These are phyloP conservation scores for Ceratina australensis DNA, from an alignment of 1,140 invertebrate genomes.

Conservation along the genomic window DNA sequence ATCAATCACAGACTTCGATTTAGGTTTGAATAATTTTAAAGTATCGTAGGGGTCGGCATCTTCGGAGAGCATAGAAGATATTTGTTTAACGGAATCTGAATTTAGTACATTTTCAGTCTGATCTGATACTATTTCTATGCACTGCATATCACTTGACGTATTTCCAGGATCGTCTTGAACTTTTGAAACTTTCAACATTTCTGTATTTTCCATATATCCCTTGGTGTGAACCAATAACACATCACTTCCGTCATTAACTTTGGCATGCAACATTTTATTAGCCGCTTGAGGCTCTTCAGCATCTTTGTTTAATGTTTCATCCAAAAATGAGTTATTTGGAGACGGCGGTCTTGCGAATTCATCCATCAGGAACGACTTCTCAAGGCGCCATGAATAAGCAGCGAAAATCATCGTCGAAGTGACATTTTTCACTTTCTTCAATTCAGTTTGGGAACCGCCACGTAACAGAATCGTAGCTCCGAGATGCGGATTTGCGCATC, in stretches of 20 bases:
- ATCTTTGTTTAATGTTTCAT: slow-evolving; percentile 71
- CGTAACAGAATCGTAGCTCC: slow-evolving; percentile 94
- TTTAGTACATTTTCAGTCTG: slow-evolving; percentile 47
- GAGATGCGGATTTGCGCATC: slow-evolving; percentile 89
- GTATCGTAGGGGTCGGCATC: slow-evolving; percentile 73
- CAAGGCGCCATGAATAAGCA: slow-evolving; percentile 94
- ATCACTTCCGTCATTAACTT: slow-evolving; percentile 26
- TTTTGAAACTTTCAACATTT: slow-evolving; percentile 32
- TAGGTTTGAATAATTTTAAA: slow-evolving; percentile 74
- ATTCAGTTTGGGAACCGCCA: slow-evolving; percentile 87
- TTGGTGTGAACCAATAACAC: not conserved
- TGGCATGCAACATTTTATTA: slow-evolving; percentile 22
- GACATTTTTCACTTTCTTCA: slow-evolving; percentile 91
- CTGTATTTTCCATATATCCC: slow-evolving; percentile 4
- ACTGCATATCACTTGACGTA: slow-evolving; percentile 29
- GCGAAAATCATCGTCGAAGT: slow-evolving; percentile 90
- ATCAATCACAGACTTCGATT: slow-evolving; percentile 66
- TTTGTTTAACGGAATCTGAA: slow-evolving; percentile 63
- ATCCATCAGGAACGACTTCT: slow-evolving; percentile 94
- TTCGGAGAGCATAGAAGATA: slow-evolving; percentile 67
- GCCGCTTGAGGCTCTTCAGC: slow-evolving; percentile 43
- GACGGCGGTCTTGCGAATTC: slow-evolving; percentile 86
- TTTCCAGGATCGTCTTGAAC: slow-evolving; percentile 26
- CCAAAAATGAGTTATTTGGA: slow-evolving; percentile 76
- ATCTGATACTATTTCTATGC: slow-evolving; percentile 40